These are phyloP conservation scores for Heteractis magnifica DNA, from an alignment of 92 coral and sea anemone genomes.

Conservation along the genomic window DNA sequence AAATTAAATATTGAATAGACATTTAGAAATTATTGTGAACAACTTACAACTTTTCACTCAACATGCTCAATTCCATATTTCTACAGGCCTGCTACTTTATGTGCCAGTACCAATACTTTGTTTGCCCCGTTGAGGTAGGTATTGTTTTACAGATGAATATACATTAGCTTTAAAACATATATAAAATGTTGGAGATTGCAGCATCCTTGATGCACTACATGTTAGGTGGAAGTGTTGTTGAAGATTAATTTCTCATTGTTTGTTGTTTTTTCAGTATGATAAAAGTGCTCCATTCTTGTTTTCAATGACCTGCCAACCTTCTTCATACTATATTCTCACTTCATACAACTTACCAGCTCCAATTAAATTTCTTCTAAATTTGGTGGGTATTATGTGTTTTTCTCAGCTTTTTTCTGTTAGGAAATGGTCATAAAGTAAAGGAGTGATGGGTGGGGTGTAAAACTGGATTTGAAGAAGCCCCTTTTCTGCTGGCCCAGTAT, in stretches of 20 bases:
- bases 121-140: slow-evolving; percentile 92
- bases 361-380: slow-evolving; percentile 59
- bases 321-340: slow-evolving; percentile 57
- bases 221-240: neutral
- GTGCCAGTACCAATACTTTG: slow-evolving; percentile 89
- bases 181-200: neutral
- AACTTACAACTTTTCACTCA: neutral
- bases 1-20: neutral
- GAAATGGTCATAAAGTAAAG: too few relatives aligned
- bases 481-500: too few relatives aligned
- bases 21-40: neutral
- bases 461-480: too few relatives aligned
- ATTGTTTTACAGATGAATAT: neutral
- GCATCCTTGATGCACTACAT: neutral
- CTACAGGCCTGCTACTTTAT: slow-evolving; percentile 77
- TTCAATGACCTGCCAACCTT: slow-evolving; percentile 60
- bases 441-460: too few relatives aligned
- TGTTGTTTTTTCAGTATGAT: slow-evolving; percentile 52
- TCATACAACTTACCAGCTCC: slow-evolving; percentile 69
- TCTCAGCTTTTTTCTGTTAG: too few relatives aligned
- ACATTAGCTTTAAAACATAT: neutral
- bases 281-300: slow-evolving; percentile 57
- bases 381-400: slow-evolving; percentile 47
- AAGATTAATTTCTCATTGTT: neutral
- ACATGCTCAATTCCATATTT: neutral